Conservation (phyloP, 2,797 vertebrate genomes). For the Tympanoctomys barrerae region DNA sequence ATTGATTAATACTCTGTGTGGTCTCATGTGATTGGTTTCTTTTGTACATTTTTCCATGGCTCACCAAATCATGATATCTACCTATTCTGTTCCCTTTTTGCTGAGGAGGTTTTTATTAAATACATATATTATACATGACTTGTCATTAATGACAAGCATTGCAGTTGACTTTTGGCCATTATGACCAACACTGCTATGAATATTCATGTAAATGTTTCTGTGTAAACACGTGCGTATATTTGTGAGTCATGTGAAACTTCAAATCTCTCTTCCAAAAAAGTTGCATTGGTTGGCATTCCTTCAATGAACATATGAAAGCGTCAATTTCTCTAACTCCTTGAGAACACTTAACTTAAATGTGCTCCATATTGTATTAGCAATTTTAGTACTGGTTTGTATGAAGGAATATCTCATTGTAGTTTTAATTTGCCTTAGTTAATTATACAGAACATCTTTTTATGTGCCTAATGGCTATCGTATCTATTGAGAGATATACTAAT, state of each 20-base stretch:
- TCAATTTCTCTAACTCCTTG: not conserved
- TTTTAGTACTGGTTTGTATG: not conserved
- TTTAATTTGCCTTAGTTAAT: not conserved
- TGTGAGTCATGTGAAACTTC: not conserved
- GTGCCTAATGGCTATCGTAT: not conserved
- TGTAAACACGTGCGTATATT: not conserved
- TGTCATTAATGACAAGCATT: not conserved
- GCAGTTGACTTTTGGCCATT: not conserved
- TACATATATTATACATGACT: not conserved
- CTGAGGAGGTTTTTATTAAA: not conserved
- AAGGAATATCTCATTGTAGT: not conserved
- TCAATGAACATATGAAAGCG: not conserved
- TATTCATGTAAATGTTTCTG: not conserved
- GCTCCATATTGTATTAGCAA: not conserved
- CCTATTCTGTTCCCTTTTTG: not conserved
- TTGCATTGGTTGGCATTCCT: not conserved
- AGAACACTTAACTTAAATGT: not conserved
- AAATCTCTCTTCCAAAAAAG: not conserved
- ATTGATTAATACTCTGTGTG: not conserved
- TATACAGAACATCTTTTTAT: not conserved
- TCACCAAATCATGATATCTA: not conserved
- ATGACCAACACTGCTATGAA: not conserved
- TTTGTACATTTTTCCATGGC: not conserved
- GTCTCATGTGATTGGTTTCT: not conserved
- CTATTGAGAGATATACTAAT: not conserved